Base-by-base conservation (phyloP, 2,797 vertebrate species). In the Liasis olivaceus region DNA sequence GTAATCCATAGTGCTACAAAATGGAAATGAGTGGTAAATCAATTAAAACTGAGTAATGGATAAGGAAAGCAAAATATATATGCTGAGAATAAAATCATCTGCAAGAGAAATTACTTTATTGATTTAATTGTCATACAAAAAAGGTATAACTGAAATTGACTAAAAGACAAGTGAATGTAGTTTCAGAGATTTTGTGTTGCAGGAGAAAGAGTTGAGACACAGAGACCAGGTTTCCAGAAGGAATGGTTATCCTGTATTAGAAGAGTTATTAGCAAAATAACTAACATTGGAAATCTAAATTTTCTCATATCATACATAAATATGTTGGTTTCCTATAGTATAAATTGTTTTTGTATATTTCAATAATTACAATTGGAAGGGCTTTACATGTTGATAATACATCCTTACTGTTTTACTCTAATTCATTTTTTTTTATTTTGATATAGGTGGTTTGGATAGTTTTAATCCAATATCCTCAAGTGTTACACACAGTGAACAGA, bases 371-470 rank as follows among this genome's bases (percentile, higher is more conserved):
- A 91, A 42, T 7, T 28, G 1, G 59, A 66, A 87, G 5, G 42
- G 22, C 64, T 28, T 85, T n/a, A 0, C 15, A 64, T 13, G 54
- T 54, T 13, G 14, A 51, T 36, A 2, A 59, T 0, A 26, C 3
- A 4, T 84, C 20, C 20, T 93, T 47, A 17, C 69, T 91, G 22
- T 15, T 93, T n/a, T 95, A 31, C 87, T 36, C 60, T 3, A 47
- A 81, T 47, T 28, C 89, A 9, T 95, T 90, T 93, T 13, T 14
- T 0, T 90, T 7, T 1, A 0, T 95, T 96, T 51, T 0, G 89
- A 96, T 97, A 5, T 96, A 99, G 99, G 98, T 98, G 97, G 98
- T 95, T 98, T 98, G 98, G 98, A 99, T 96, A 98, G 97, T 98
- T 97, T 95, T 95, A 98, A 96, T 96, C 97, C 98, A 97, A 97